Evolutionary conservation across 2,113 vertebrate genomes (phyloP).

Genomic region (Falcunculus frontatus): DNA sequence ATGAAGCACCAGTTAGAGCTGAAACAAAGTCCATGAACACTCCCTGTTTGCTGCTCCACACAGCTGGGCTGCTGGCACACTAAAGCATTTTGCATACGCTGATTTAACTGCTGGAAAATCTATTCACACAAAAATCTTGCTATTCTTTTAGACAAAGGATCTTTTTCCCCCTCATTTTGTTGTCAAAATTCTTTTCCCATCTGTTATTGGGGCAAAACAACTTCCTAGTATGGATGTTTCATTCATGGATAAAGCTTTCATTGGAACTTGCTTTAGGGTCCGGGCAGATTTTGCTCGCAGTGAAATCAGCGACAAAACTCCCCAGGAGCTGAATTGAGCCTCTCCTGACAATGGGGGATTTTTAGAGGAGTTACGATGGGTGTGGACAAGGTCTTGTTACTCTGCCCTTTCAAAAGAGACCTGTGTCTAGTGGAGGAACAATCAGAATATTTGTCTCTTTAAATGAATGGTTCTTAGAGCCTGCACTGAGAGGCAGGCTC

Average conservation of each 20-base stretch:
- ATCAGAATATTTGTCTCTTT: slow-evolving; percentile 61
- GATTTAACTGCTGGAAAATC: neutral
- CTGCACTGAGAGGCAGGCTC: slow-evolving; percentile 17
- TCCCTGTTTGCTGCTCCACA: neutral
- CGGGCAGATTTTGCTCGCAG: neutral
- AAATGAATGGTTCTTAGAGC: slow-evolving; percentile 42
- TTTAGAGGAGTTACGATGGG: neutral
- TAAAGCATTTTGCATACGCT: neutral
- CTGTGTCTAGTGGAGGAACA: neutral
- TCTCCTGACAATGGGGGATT: neutral
- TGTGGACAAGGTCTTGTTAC: neutral
- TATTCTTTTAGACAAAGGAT: neutral
- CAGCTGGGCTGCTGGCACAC: neutral
- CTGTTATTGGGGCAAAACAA: neutral
- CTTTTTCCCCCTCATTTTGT: accelerated
- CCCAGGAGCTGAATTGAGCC: neutral
- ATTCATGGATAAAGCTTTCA: neutral
- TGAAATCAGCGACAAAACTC: neutral
- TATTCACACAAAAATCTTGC: neutral
- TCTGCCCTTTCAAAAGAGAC: neutral
- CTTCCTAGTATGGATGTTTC: neutral
- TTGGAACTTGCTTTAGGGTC: neutral
- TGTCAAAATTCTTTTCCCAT: neutral
- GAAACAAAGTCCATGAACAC: neutral
- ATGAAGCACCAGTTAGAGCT: neutral